Base-by-base conservation (phyloP, 2,888 invertebrate genomes). In the Tetragonisca angustula region DNA sequence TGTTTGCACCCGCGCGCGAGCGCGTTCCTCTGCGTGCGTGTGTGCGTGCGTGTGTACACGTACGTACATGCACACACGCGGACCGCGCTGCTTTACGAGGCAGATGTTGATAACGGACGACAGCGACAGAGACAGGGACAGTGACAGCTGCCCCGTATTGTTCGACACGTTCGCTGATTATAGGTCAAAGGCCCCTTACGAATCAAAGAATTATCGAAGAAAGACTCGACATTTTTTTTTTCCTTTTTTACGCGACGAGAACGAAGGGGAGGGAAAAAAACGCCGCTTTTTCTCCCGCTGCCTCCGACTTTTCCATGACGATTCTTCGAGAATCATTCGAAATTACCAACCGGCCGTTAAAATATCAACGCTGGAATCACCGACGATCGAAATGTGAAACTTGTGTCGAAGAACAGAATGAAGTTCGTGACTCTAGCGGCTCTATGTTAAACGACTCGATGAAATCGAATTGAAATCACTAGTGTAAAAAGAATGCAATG, bases 81-180 rank as follows among this genome's bases (percentile, higher is more conserved):
- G 85, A 81, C 76, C 85, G 79, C 85, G 84, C 78, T 70, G 89
- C 89, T 92, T 89, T 92, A 91, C 92, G 89, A 92, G 88, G 90
- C 92, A 92, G 92, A 92, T 92, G 92, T 89, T 93, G 92, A 93
- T 93, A 92, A 93, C 88, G 84, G 69, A 67, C 84, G 84, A 86
- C 88, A 87, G 86, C 86, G 86, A 83, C 86, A 83, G 80, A 91
- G 89, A 83, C 77, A 83, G 86, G 89, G 81, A 90, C 89, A 88
- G 90, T 90, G 90, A 89, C 91, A 92, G 91, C 92, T 91, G 91
- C 87, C 91, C 91, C 88, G 88, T 89, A 90, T 92, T 91, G 89
- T 92, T 91, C 90, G 90, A 88, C 86, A 77, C 87, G 83, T 89
- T 86, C 90, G 84, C 81, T 89, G 86, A 91, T 91, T 86, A 89